phyloP scores from a whole-genome alignment of 1,140 invertebrate genomes.

The Drosophila tsacasi region DNA sequence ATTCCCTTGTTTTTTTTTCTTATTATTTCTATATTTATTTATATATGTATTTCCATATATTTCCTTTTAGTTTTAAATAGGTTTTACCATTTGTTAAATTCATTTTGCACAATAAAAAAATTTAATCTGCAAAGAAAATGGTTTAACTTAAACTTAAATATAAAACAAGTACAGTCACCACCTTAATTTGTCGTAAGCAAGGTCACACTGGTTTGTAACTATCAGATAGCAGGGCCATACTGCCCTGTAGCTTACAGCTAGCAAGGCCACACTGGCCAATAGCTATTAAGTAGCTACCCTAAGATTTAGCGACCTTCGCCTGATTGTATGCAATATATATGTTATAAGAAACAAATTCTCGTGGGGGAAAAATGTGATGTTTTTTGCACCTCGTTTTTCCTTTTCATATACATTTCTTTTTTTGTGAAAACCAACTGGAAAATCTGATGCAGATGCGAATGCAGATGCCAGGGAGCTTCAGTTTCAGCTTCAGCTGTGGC shows the following conservation, averaged over 20 bases:
- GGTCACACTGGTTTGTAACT: not conserved
- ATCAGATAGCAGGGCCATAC: not conserved
- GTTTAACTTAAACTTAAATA: not conserved
- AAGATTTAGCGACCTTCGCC: not conserved
- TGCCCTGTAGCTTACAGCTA: not conserved
- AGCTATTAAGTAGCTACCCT: not conserved
- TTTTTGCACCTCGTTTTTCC: not conserved
- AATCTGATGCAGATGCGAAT: slow-evolving; percentile 13
- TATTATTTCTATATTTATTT: too few species aligned
- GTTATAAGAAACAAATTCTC: not conserved
- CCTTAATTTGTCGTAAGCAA: not conserved
- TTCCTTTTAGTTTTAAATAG: too few species aligned
- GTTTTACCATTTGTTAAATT: too few species aligned
- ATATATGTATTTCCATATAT: too few species aligned
- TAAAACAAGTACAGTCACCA: not conserved
- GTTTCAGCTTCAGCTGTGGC: slow-evolving; percentile 47
- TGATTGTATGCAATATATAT: not conserved
- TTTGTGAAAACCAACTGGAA: slow-evolving; percentile 1
- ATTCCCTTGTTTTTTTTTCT: too few species aligned
- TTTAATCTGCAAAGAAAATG: too few species aligned
- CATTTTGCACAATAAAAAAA: too few species aligned
- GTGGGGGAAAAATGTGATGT: not conserved
- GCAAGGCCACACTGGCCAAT: not conserved
- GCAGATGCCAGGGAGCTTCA: slow-evolving; percentile 18
- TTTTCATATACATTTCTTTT: not conserved